Base-by-base conservation (phyloP, 2,113 vertebrate species). In the Periophthalmus modestus region DNA sequence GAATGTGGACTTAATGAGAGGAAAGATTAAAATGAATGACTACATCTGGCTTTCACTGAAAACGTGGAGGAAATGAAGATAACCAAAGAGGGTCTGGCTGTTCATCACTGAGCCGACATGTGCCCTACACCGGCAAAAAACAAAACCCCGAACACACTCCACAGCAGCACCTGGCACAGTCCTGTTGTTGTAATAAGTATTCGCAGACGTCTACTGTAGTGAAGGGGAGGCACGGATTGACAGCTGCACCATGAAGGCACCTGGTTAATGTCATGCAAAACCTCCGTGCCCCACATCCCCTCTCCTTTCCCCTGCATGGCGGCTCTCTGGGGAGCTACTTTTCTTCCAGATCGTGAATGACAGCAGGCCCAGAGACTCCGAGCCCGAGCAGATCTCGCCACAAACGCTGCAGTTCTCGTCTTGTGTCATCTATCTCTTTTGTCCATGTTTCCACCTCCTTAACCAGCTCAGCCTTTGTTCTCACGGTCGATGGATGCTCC, bases 201-300 rank as follows among this genome's bases (percentile, higher is more conserved):
- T 71, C 34, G 50, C 65, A 12, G 46, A 74, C 81, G 76, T 71
- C 66, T 71, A 71, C 54, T 70, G 79, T 77, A 71, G 71, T 72
- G 66, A 76, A 74, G 66, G 68, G 69, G 82, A 69, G 65, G 50
- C 0, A 59, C 46, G 67, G 71, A 89, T 78, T 91, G 87, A 83
- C 87, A 88, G 87, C 84, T 89, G 81, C 81, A 24, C 84, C 81
- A 68, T 57, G 47, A 83, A 77, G 87, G 89, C 75, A 90, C 89
- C 93, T 93, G 93, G 90, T 89, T 90, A 90, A 88, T 77, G 84
- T 94, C 93, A 92, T 92, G 82, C 75, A 83, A 80, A 80, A 75
- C 72, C 82, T 74, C 73, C 69, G 68, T 88, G 82, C 86, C 85
- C 88, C 81, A 87, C 80, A 85, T 89, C 82, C 66, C 82, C 80